A percentile compares a stretch with the other conserved stretches of the same genome.
These are phyloP conservation scores for Hassar affinis DNA, from an alignment of 2,113 vertebrate genomes.

Conservation along the genomic window DNA sequence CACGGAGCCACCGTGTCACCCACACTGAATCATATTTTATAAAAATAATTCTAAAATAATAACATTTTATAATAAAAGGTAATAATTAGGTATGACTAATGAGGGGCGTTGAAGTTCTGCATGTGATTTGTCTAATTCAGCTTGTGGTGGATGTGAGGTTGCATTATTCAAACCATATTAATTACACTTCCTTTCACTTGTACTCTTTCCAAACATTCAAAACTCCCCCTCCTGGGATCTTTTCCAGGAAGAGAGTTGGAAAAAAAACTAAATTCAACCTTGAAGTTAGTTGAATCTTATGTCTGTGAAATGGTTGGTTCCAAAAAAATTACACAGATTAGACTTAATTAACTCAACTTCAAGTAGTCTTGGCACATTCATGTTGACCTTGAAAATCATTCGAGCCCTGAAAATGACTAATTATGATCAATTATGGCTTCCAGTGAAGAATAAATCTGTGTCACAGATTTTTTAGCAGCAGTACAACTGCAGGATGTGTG, in stretches of 20 bases:
- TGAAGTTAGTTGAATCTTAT: neutral
- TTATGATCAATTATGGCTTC: neutral
- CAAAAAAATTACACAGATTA: neutral
- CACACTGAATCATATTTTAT: neutral
- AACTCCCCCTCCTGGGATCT: neutral
- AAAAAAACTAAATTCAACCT: neutral
- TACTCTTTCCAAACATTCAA: neutral
- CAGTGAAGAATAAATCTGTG: neutral
- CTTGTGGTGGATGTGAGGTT: neutral
- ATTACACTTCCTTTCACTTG: neutral
- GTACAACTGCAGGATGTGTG: neutral
- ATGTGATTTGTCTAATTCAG: neutral
- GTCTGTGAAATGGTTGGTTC: neutral
- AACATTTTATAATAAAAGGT: too few species aligned
- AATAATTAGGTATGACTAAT: neutral
- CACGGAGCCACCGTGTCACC: too few species aligned
- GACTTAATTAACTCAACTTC: neutral
- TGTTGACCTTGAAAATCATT: neutral
- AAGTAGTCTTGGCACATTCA: neutral
- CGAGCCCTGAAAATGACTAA: neutral
- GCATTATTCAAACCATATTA: neutral
- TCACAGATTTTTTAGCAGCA: neutral
- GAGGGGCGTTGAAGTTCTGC: neutral
- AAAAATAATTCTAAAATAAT: neutral
- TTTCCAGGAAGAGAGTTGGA: neutral